These are phyloP conservation scores for Oenanthe oenanthe DNA, from an alignment of 2,113 vertebrate species.

Conservation along the genomic window DNA sequence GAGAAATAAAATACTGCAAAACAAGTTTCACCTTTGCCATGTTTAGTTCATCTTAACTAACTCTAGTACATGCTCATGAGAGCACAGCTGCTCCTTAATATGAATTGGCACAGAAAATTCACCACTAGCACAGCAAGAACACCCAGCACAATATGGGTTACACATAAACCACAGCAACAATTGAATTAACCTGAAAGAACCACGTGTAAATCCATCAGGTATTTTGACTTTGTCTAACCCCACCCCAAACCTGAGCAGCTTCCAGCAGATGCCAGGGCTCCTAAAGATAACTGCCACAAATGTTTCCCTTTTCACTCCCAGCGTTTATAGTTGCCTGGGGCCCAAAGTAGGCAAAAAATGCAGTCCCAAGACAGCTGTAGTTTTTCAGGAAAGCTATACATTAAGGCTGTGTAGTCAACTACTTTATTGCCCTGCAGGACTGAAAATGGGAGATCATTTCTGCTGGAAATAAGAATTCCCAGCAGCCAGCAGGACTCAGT, in stretches of 20 bases:
- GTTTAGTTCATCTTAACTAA: background rate
- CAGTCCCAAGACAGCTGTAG: constrained; percentile 49
- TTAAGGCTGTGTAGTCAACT: constrained; percentile 20
- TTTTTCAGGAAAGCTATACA: constrained; percentile 30
- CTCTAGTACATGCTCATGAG: background rate
- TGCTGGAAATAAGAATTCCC: background rate
- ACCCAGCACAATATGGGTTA: background rate
- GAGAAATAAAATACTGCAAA: background rate
- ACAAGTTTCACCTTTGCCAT: background rate
- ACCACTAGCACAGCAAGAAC: background rate
- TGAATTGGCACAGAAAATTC: background rate
- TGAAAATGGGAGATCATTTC: constrained; percentile 15
- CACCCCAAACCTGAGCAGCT: background rate
- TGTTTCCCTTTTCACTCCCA: constrained; percentile 14
- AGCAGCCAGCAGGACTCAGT: background rate
- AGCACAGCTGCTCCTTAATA: background rate
- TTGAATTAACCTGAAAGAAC: background rate
- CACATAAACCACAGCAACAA: background rate
- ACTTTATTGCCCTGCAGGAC: constrained; percentile 1
- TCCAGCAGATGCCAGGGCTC: background rate
- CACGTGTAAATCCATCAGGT: background rate
- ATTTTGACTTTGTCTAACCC: background rate
- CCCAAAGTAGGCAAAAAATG: constrained; percentile 5
- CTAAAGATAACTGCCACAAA: constrained; percentile 20
- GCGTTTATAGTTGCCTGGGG: background rate